Conservation (phyloP, 2,888 invertebrate species). For the Scrobipalpa costella region DNA sequence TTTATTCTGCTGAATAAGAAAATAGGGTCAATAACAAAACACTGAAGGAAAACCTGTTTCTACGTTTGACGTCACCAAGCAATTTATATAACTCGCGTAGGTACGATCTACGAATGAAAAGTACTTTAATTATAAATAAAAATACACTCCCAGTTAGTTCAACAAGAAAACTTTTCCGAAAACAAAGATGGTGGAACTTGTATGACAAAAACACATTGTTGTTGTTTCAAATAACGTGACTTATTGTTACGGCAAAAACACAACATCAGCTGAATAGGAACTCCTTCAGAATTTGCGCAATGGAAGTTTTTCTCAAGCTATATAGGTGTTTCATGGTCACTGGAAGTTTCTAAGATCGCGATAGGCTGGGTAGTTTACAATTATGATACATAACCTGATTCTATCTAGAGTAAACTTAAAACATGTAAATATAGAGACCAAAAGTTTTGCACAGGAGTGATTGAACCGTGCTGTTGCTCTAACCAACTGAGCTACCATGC, state of each 20-base stretch:
- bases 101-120: too few species aligned
- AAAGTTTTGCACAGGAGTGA: too few species aligned
- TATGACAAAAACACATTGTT: background rate
- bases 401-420: too few species aligned
- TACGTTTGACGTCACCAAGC: background rate
- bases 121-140: too few species aligned
- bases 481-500: too few species aligned
- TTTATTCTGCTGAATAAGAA: background rate
- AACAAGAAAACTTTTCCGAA: background rate
- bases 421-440: too few species aligned
- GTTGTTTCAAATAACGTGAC: background rate
- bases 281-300: background rate
- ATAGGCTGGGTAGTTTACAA: too few species aligned
- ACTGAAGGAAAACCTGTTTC: background rate
- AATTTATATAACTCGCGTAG: background rate
- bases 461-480: too few species aligned
- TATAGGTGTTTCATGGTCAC: too few species aligned
- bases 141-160: too few species aligned
- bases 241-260: background rate
- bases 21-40: background rate
- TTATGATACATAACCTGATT: too few species aligned
- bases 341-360: too few species aligned
- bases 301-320: background rate
- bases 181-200: background rate
- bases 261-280: background rate